phyloP scores from a whole-genome alignment of 2,797 vertebrate species.

The Pelodytes ibericus region DNA sequence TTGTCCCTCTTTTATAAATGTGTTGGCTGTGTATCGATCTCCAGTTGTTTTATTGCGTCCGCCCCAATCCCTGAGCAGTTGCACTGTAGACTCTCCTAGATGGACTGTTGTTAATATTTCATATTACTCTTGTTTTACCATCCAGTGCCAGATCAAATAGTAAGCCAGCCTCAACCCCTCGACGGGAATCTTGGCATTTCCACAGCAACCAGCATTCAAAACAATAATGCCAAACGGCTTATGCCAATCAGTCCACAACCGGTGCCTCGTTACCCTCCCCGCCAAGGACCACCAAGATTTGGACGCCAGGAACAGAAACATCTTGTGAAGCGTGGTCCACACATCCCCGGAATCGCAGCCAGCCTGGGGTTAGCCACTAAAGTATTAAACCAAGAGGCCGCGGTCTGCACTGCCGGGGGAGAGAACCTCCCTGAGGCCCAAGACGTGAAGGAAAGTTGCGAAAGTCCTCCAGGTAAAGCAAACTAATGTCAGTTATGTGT shows the following conservation, averaged over 20 bases:
- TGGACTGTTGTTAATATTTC: background rate
- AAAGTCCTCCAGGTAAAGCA: constrained; percentile 83
- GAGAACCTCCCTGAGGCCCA: constrained; percentile 73
- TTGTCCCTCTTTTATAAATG: too few species aligned
- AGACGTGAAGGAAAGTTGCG: constrained; percentile 76
- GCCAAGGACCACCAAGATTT: constrained; percentile 85
- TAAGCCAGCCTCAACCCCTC: constrained; percentile 86
- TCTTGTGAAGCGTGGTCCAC: constrained; percentile 87
- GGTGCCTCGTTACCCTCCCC: constrained; percentile 86
- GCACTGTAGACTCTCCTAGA: too few species aligned
- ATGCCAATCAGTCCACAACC: constrained; percentile 77
- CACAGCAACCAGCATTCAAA: constrained; percentile 80
- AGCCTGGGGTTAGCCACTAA: constrained; percentile 80
- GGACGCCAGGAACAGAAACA: constrained; percentile 91
- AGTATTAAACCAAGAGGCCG: constrained; percentile 72
- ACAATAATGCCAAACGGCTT: constrained; percentile 95
- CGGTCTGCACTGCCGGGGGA: constrained; percentile 66
- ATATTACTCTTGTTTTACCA: constrained; percentile 62
- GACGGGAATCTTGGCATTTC: constrained; percentile 80
- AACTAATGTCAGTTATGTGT: background rate
- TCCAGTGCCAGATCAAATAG: constrained; percentile 88
- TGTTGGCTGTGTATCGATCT: too few species aligned
- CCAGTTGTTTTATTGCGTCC: too few species aligned
- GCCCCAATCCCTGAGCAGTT: too few species aligned
- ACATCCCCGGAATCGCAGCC: constrained; percentile 77